Evolutionary conservation across 2,113 vertebrate species (phyloP).

Genomic region (Mobula hypostoma): DNA sequence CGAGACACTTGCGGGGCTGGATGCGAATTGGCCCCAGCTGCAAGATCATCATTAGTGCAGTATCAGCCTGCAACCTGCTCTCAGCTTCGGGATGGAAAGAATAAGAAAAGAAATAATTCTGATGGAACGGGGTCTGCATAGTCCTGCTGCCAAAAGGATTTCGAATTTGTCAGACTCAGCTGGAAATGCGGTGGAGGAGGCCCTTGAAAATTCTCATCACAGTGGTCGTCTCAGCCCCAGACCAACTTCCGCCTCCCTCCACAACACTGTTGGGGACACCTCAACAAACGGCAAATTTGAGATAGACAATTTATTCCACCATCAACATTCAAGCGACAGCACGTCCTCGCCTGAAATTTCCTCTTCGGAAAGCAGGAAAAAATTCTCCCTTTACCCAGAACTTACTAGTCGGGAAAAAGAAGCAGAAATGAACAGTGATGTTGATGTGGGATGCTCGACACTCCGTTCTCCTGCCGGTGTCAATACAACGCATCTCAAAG

Average conservation of each 20-base stretch:
- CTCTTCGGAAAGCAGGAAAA: constrained; percentile 84
- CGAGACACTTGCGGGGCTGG: constrained; percentile 80
- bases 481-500: constrained; percentile 80
- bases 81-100: constrained; percentile 96
- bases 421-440: constrained; percentile 95
- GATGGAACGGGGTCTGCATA: constrained; percentile 98
- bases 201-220: constrained; percentile 98
- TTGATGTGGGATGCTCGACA: constrained; percentile 92
- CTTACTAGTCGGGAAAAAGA: constrained; percentile 67
- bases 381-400: constrained; percentile 85
- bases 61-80: constrained; percentile 74
- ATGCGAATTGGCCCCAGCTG: constrained; percentile 84
- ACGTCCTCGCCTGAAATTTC: constrained; percentile 79
- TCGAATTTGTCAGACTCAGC: constrained; percentile 79
- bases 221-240: constrained; percentile 89
- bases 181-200: constrained; percentile 91
- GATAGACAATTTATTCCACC: constrained; percentile 93
- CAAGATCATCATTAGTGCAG: constrained; percentile 77
- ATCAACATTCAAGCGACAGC: constrained; percentile 69
- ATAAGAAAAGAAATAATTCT: constrained; percentile 99
- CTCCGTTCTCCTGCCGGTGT: constrained; percentile 80
- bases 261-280: constrained; percentile 81
- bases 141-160: constrained; percentile 89
- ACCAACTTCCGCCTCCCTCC: constrained; percentile 86
- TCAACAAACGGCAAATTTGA: constrained; percentile 95